A percentile compares a stretch with the other conserved stretches of the same genome.
Evolutionary conservation across 2,113 vertebrate genomes (phyloP).

Genomic region (Onychostruthus taczanowskii): DNA sequence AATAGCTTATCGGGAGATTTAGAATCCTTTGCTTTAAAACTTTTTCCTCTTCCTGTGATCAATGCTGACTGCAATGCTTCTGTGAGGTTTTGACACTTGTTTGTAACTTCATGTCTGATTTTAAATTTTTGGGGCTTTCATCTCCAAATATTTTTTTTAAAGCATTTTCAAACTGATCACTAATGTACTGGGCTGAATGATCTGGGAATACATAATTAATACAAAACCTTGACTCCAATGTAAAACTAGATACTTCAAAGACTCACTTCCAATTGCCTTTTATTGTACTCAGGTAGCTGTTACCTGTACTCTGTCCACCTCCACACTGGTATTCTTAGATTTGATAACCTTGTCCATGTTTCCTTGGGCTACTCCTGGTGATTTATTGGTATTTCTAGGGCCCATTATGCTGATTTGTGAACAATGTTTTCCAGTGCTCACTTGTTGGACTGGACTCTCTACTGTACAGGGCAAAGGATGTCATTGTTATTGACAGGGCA

Average conservation of each 20-base stretch:
- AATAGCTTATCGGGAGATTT: neutral
- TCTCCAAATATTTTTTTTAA: slow-evolving; percentile 21
- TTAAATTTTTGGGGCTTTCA: neutral
- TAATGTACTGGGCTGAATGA: neutral
- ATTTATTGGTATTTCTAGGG: neutral
- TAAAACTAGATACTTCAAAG: neutral
- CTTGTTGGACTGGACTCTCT: neutral
- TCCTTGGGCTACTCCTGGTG: neutral
- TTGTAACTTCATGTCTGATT: neutral
- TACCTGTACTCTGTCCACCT: neutral
- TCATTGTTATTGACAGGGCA: neutral
- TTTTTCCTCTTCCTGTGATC: neutral
- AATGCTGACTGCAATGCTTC: neutral
- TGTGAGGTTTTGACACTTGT: neutral
- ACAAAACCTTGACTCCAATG: neutral
- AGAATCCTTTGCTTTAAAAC: neutral
- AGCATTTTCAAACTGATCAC: neutral
- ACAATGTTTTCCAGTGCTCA: neutral
- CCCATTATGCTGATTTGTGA: neutral
- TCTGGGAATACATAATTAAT: neutral
- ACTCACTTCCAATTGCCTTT: neutral
- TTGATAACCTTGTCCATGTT: neutral
- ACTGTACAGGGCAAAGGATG: neutral
- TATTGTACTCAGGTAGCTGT: neutral
- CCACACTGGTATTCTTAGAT: neutral